Conservation (phyloP, 2,113 vertebrate genomes). For the Gulo gulo region DNA sequence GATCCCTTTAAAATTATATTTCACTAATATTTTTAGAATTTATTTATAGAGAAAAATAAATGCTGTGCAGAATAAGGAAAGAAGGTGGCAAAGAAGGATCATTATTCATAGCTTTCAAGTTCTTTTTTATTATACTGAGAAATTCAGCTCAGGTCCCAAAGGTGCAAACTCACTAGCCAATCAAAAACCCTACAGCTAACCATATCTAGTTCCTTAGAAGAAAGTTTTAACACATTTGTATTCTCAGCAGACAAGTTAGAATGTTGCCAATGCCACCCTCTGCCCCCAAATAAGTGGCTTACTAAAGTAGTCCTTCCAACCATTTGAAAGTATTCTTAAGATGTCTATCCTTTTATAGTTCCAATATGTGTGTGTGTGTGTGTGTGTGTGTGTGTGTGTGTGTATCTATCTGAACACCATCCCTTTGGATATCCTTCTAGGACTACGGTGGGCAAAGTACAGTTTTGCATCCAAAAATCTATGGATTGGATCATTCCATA, state of each 20-base stretch:
- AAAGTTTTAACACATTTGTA: background rate
- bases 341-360: background rate
- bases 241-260: background rate
- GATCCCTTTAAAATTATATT: background rate
- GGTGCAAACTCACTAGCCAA: background rate
- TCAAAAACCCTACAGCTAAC: background rate
- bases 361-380: background rate
- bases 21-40: background rate
- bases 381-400: background rate
- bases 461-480: background rate
- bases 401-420: too few relatives aligned
- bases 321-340: background rate
- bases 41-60: background rate
- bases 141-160: background rate
- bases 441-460: background rate
- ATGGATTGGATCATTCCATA: background rate
- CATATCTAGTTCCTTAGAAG: background rate
- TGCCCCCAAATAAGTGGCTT: background rate
- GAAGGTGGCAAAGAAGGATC: background rate
- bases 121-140: background rate
- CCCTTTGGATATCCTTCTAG: background rate
- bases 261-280: background rate
- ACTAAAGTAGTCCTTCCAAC: background rate
- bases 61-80: background rate
- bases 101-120: background rate